Base-by-base conservation (phyloP, 2,113 vertebrate species). In the Tylochromis polylepis region DNA sequence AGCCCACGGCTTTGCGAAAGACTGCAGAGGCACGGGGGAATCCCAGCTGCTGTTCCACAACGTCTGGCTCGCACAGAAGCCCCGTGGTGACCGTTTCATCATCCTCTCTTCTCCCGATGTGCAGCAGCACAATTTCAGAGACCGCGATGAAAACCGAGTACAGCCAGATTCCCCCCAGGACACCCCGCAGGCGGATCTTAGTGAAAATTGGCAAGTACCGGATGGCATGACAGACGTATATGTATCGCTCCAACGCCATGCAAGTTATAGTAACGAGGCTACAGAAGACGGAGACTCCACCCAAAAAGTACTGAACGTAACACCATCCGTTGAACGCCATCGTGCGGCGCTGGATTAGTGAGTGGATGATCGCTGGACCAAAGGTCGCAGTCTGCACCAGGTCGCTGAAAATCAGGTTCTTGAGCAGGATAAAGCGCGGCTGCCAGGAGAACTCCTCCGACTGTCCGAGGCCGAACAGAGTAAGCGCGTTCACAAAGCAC, bases 221-320 rank as follows among this genome's bases (percentile, higher is more conserved):
- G 81, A 95, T 94, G 70, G 94, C 91, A 11, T 91, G 92, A 57
- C 95, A 96, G 57, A 96, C 91, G 55, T 92, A 95, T 55, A 96
- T 4, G 77, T 96, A 96, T 15, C 94, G 92, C 89, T 95, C 95
- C 56, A 96, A 38, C 1, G 95, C 94, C 95, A 96, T 95, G 83
- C 87, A 92, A 10, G 92, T 95, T 86, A 96, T 90, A 46, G 91
- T 95, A 46, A 92, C 8, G 0, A 96, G 70, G 27, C 92, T 92
- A 81, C 83, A 90, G 78, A 94, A 94, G 15, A 95, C 38, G 58
- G 85, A 88, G 8, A 41, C 15, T 4, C 81, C 87, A 11, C 93
- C 89, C 8, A 88, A 34, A n/a, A 94, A 93, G 85, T 89, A 94
- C 89, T 95, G 94, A 3, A 58, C 2, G 24, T 93, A 22, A 77